Evolutionary conservation across 2,797 vertebrate species (phyloP).

Genomic region (Iguana delicatissima): DNA sequence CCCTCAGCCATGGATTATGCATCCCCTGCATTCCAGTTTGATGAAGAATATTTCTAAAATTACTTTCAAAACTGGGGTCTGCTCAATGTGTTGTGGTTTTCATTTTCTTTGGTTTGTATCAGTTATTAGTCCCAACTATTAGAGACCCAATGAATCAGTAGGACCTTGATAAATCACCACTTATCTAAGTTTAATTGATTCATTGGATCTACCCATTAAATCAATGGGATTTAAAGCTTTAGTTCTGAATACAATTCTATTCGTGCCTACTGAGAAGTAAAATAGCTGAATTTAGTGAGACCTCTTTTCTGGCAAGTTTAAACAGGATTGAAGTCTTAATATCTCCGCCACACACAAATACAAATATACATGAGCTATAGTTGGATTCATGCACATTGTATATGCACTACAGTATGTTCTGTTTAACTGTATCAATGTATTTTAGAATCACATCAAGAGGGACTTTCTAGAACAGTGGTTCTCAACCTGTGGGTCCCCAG

Average conservation of each 20-base stretch:
- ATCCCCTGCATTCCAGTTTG: not conserved
- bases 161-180: no score
- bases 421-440: not conserved
- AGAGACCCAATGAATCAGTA: no score
- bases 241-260: not conserved
- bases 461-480: not conserved
- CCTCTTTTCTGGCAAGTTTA: not conserved
- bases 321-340: not conserved
- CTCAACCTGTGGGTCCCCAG: no score
- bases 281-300: no score
- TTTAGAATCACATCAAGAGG: not conserved
- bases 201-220: no score
- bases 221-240: no score
- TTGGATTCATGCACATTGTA: not conserved
- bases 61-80: not conserved
- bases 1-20: not conserved
- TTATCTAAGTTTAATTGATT: no score
- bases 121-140: no score
- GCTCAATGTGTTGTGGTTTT: not conserved
- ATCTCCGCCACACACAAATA: no score
- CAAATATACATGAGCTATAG: not conserved
- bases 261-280: not conserved
- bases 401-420: not conserved
- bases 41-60: not conserved
- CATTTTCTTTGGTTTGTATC: not conserved